Conservation (phyloP, 2,797 vertebrate genomes). For the Coccyzus lansbergi region DNA sequence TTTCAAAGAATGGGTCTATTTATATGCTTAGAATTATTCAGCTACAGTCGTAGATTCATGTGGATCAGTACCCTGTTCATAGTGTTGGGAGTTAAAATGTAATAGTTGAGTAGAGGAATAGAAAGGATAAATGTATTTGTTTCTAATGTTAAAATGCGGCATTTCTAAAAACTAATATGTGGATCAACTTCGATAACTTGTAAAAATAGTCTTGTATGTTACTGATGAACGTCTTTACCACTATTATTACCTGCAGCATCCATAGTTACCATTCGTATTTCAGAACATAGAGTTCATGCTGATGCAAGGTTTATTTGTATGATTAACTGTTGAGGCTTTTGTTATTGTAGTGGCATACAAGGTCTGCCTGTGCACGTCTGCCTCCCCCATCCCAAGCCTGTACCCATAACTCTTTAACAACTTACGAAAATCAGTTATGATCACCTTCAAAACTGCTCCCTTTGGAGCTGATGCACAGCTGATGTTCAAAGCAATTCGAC, state of each 20-base stretch:
- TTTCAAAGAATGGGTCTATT: not conserved
- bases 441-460: no score
- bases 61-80: not conserved
- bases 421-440: no score
- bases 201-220: not conserved
- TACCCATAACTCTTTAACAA: no score
- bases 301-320: not conserved
- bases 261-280: not conserved
- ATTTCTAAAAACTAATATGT: not conserved
- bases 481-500: no score
- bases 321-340: not conserved
- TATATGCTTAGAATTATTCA: not conserved
- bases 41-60: not conserved
- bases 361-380: no score
- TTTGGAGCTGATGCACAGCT: no score
- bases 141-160: not conserved
- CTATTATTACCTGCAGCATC: not conserved
- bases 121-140: not conserved
- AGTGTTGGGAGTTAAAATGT: not conserved
- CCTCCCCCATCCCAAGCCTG: no score
- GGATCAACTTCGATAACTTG: not conserved
- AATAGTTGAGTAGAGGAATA: not conserved
- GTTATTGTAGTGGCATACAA: not conserved
- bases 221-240: not conserved
- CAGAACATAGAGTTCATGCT: not conserved